Percentiles rank a stretch among this genome's conserved stretches.
phyloP scores from a whole-genome alignment of 2,888 invertebrate genomes.

The Zonitis immaculata region DNA sequence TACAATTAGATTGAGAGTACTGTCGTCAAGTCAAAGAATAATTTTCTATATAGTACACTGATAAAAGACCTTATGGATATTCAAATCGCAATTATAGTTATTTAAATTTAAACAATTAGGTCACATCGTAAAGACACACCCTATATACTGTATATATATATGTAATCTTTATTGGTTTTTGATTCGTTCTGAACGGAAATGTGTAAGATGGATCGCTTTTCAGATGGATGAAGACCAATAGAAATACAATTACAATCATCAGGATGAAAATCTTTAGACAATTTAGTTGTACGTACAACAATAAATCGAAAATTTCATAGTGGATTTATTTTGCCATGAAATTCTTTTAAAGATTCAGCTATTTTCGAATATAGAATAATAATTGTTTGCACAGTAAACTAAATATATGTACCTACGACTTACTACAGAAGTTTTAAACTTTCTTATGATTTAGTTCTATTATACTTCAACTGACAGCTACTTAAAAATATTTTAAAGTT shows the following conservation, averaged over 20 bases:
- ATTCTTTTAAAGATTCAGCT: not conserved
- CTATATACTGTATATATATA: no score
- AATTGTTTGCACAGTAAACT: not conserved
- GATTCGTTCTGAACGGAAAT: slow-evolving; percentile 24
- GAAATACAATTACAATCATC: slow-evolving; percentile 30
- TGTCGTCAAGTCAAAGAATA: no score
- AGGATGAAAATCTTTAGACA: not conserved
- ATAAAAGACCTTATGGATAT: no score
- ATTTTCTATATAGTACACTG: no score
- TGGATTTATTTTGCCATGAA: not conserved
- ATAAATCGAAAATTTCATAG: not conserved
- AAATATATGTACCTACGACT: not conserved
- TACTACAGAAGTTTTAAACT: not conserved
- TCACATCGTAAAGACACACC: no score
- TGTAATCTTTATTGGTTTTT: slow-evolving; percentile 30
- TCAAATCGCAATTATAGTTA: no score
- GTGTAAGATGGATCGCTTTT: slow-evolving; percentile 11
- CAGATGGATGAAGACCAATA: slow-evolving; percentile 12
- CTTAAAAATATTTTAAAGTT: not conserved
- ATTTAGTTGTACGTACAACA: slow-evolving; percentile 1
- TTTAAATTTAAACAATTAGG: no score
- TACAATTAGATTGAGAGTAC: no score
- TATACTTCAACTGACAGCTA: not conserved
- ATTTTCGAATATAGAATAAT: not conserved
- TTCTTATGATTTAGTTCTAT: not conserved